phyloP scores from a whole-genome alignment of 2,888 invertebrate species.

The Andrena trimmerana region DNA sequence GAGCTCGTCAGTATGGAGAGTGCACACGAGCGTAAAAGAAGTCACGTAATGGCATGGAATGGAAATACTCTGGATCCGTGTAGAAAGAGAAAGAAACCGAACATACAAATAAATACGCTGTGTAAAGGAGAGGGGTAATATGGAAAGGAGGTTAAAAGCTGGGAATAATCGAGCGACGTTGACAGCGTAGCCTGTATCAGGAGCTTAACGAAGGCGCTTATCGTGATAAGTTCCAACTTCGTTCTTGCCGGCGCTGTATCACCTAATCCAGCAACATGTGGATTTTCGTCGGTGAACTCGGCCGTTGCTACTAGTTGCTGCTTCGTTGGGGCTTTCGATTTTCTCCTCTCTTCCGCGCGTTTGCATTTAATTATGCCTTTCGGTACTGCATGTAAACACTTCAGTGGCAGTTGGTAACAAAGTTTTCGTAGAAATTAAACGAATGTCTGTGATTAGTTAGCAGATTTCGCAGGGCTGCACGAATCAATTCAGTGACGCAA shows the following conservation, averaged over 20 bases:
- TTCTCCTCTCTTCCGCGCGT: background rate
- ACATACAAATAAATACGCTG: conserved; percentile 8
- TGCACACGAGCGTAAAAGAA: conserved; percentile 14
- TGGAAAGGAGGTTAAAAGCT: conserved; percentile 31
- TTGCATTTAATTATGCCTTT: background rate
- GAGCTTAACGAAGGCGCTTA: conserved; percentile 57
- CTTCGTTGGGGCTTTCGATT: background rate
- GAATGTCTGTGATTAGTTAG: background rate
- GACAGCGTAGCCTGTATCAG: conserved; percentile 41
- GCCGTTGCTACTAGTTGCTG: conserved; percentile 60
- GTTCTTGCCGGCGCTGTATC: conserved; percentile 37
- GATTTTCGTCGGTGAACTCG: conserved; percentile 33
- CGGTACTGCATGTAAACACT: background rate
- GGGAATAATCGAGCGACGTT: conserved; percentile 46
- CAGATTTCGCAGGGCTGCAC: background rate
- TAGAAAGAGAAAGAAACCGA: conserved; percentile 8
- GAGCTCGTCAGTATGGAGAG: background rate
- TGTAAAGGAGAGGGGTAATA: background rate
- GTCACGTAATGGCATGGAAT: conserved; percentile 14
- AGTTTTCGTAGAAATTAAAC: background rate
- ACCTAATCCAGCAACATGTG: conserved; percentile 49
- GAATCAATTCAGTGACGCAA: background rate
- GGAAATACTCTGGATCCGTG: conserved; percentile 28
- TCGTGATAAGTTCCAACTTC: conserved; percentile 60
- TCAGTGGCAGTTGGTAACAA: background rate